A percentile compares a stretch with the other conserved stretches of the same genome.
Conservation (phyloP, 2,113 vertebrate species). For the Seriola rivoliana region DNA sequence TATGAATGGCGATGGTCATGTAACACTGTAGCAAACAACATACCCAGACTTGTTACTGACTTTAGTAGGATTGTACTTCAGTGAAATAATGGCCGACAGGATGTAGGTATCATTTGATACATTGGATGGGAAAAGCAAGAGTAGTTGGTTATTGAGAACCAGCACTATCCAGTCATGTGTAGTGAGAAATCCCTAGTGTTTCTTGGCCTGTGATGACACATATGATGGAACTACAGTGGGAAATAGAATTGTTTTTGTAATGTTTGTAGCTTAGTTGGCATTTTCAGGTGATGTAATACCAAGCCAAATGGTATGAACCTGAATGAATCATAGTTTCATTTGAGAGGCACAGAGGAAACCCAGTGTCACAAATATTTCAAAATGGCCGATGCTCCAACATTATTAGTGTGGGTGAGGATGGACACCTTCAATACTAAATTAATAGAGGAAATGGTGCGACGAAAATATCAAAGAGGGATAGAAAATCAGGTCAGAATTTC, state of each 20-base stretch:
- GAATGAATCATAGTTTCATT: slow-evolving; percentile 45
- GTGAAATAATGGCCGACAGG: not conserved
- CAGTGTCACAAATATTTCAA: not conserved
- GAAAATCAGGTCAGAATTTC: not conserved
- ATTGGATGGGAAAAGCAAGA: slow-evolving; percentile 6
- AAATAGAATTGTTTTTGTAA: not conserved
- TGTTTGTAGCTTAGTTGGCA: slow-evolving; percentile 1
- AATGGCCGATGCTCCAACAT: not conserved
- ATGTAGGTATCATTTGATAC: not conserved
- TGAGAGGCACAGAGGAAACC: not conserved
- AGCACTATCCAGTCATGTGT: slow-evolving; percentile 6
- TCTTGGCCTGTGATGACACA: slow-evolving; percentile 9
- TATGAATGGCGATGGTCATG: slow-evolving; percentile 20
- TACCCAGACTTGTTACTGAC: not conserved
- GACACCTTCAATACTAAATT: not conserved
- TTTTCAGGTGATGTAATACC: slow-evolving; percentile 17
- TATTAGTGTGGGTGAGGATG: not conserved
- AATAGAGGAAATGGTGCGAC: not conserved
- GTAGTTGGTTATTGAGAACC: not conserved
- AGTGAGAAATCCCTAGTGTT: not conserved
- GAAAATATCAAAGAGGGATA: not conserved
- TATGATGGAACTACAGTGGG: not conserved
- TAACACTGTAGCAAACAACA: slow-evolving; percentile 3
- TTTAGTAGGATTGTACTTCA: not conserved
- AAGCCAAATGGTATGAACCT: not conserved